These are phyloP conservation scores for Australoheros facetus DNA, from an alignment of 2,797 vertebrate genomes.

Conservation along the genomic window DNA sequence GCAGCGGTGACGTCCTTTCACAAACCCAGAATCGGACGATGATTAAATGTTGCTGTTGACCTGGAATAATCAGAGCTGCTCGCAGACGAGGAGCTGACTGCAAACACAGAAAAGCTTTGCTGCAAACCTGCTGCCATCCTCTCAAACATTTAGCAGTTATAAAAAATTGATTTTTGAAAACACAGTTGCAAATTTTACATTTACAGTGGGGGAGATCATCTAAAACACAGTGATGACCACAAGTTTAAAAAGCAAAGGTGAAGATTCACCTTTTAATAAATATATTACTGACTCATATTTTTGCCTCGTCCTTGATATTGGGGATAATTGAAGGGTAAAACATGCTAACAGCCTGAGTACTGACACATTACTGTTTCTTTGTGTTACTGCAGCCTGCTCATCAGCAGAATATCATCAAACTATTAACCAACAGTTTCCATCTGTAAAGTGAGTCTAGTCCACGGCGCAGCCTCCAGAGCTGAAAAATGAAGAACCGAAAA, in stretches of 20 bases:
- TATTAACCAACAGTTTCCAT: too few species aligned
- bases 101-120: neutral
- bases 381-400: too few species aligned
- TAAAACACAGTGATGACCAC: neutral
- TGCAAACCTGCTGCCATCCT: neutral
- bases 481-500: too few species aligned
- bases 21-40: neutral
- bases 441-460: too few species aligned
- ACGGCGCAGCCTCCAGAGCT: too few species aligned
- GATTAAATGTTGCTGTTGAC: conserved; percentile 5
- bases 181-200: neutral
- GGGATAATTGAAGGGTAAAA: neutral
- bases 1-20: neutral
- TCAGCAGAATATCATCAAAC: too few species aligned
- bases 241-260: neutral
- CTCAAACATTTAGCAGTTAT: neutral
- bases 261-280: neutral
- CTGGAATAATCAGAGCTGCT: neutral
- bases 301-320: neutral
- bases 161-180: neutral
- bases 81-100: conserved; percentile 19
- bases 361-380: too few species aligned
- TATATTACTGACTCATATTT: neutral
- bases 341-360: too few species aligned
- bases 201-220: neutral